These are phyloP conservation scores for Tuberolachnus salignus DNA, from an alignment of 2,888 invertebrate species.

Conservation along the genomic window DNA sequence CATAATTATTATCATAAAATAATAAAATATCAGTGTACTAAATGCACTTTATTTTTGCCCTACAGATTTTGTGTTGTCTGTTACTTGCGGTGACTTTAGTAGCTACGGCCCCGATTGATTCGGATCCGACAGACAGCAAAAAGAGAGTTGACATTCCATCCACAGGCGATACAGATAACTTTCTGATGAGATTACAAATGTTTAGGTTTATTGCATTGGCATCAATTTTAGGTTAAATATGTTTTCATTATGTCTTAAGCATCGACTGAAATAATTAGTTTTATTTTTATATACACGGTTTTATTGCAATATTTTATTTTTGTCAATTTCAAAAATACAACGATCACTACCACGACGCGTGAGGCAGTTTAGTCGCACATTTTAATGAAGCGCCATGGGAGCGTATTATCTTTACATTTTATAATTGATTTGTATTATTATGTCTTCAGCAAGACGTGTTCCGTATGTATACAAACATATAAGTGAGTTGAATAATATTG, in stretches of 20 bases:
- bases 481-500: no score
- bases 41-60: neutral
- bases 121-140: conserved; percentile 40
- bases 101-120: conserved; percentile 31
- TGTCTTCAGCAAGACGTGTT: no score
- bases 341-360: no score
- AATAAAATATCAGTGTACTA: no score
- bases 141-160: conserved; percentile 48
- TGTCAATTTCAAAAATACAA: no score
- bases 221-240: conserved; percentile 20
- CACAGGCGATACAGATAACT: conserved; percentile 35
- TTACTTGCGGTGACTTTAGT: conserved; percentile 27
- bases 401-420: no score
- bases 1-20: no score
- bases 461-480: no score
- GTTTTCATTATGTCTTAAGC: neutral
- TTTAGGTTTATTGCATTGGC: neutral
- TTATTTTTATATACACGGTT: neutral
- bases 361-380: no score
- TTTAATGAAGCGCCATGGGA: no score
- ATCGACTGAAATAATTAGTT: conserved; percentile 25
- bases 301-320: no score
- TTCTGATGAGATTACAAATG: conserved; percentile 28
- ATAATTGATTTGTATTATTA: no score
- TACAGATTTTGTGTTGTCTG: conserved; percentile 38